Percentiles rank a stretch among this genome's conserved stretches.
Conservation (phyloP, 2,113 vertebrate genomes). For the Sterna hirundo region DNA sequence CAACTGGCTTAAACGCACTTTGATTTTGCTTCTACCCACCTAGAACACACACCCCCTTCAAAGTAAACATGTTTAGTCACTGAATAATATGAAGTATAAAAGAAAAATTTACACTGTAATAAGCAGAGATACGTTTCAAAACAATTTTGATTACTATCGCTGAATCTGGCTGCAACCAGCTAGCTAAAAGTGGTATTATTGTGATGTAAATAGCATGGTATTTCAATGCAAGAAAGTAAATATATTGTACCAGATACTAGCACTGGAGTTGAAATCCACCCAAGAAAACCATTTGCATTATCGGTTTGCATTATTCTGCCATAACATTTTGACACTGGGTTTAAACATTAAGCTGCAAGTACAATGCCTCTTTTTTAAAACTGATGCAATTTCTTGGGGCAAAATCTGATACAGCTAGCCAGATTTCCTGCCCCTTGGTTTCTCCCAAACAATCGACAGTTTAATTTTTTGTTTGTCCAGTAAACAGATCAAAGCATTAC, state of each 20-base stretch:
- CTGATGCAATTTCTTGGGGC: background rate
- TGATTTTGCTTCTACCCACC: slow-evolving; percentile 7
- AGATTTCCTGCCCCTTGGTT: background rate
- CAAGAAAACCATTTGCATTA: slow-evolving; percentile 40
- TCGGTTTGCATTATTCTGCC: background rate
- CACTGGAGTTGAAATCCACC: slow-evolving; percentile 27
- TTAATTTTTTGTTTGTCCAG: slow-evolving; percentile 4
- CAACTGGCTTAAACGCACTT: background rate
- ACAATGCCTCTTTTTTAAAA: slow-evolving; percentile 12
- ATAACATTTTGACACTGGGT: background rate
- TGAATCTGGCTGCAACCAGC: background rate
- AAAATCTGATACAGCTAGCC: background rate
- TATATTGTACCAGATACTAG: background rate
- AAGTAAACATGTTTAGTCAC: slow-evolving; percentile 32
- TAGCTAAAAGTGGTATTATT: background rate
- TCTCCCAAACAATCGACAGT: background rate
- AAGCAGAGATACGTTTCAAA: slow-evolving; percentile 13
- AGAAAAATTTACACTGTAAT: background rate
- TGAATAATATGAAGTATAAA: background rate
- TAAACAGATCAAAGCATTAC: slow-evolving; percentile 29
- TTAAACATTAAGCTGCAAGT: slow-evolving; percentile 38
- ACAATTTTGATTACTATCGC: background rate
- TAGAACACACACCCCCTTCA: background rate
- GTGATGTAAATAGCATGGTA: background rate
- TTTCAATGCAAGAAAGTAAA: slow-evolving; percentile 20